Conservation (phyloP, 2,888 invertebrate genomes). For the Eurytoma adleriae region DNA sequence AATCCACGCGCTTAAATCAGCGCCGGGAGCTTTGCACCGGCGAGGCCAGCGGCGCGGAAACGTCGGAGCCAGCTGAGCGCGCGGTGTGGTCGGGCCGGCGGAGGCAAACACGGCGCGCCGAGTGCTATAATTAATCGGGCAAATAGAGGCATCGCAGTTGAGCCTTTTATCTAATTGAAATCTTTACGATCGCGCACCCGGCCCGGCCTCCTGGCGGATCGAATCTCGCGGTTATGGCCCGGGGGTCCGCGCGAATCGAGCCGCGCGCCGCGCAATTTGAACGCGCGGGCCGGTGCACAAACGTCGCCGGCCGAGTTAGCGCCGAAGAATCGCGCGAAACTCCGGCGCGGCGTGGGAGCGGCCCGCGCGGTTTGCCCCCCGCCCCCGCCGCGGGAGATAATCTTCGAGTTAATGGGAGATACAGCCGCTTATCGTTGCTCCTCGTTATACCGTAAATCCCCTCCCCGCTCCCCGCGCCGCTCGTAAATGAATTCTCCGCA, state of each 20-base stretch:
- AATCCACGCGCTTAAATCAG: constrained; percentile 25
- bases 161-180: constrained; percentile 57
- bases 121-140: constrained; percentile 53
- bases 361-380: background rate
- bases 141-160: constrained; percentile 47
- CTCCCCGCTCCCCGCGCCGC: background rate
- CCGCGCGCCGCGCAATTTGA: background rate
- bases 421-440: constrained; percentile 41
- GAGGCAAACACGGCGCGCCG: background rate
- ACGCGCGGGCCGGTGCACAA: background rate
- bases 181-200: constrained; percentile 44
- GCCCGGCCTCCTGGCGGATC: background rate
- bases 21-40: background rate
- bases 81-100: too few species aligned
- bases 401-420: constrained; percentile 51
- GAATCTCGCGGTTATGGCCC: too few species aligned
- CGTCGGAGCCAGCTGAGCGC: background rate
- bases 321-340: too few species aligned
- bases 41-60: background rate
- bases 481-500: constrained; percentile 45
- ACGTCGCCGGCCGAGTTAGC: background rate
- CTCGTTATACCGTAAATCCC: constrained; percentile 45
- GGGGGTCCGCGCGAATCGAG: background rate
- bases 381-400: constrained; percentile 23
- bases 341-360: too few species aligned